These are phyloP conservation scores for Thymelicus lineola DNA, from an alignment of 2,888 invertebrate species.

Conservation along the genomic window DNA sequence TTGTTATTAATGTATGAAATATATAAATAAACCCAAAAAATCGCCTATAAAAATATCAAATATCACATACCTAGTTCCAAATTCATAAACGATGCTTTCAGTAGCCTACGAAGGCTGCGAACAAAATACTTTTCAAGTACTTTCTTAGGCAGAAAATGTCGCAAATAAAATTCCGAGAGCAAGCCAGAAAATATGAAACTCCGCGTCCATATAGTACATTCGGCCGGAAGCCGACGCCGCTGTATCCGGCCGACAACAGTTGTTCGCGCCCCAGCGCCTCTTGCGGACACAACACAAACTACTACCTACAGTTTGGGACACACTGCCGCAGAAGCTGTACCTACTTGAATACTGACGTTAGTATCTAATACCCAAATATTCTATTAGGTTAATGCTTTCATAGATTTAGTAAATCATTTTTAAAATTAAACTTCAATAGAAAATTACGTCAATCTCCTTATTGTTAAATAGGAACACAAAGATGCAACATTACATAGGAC, in stretches of 20 bases:
- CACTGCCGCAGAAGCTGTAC: not conserved
- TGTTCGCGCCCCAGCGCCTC: conserved; percentile 80
- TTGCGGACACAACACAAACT: conserved; percentile 70
- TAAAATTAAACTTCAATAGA: too few species aligned
- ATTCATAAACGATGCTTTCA: not conserved
- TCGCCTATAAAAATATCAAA: too few species aligned
- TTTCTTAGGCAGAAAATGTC: conserved; percentile 38
- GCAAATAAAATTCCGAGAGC: conserved; percentile 49
- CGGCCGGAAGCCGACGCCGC: conserved; percentile 78
- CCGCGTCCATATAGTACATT: conserved; percentile 63
- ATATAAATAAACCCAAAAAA: too few species aligned
- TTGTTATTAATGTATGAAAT: too few species aligned
- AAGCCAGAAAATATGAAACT: conserved; percentile 60
- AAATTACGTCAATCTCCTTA: too few species aligned
- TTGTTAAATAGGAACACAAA: too few species aligned
- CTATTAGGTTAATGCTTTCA: too few species aligned
- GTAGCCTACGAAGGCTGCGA: not conserved
- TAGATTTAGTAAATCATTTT: too few species aligned
- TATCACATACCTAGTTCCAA: too few species aligned
- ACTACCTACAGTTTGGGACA: conserved; percentile 42
- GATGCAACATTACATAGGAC: too few species aligned
- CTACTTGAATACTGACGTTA: too few species aligned
- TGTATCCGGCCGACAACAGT: conserved; percentile 79
- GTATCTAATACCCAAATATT: too few species aligned
- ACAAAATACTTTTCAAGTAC: not conserved